Percentiles rank a stretch among this genome's conserved stretches.
Evolutionary conservation across 1,140 invertebrate genomes (phyloP).

Genomic region (Atopsyche davidsoni): DNA sequence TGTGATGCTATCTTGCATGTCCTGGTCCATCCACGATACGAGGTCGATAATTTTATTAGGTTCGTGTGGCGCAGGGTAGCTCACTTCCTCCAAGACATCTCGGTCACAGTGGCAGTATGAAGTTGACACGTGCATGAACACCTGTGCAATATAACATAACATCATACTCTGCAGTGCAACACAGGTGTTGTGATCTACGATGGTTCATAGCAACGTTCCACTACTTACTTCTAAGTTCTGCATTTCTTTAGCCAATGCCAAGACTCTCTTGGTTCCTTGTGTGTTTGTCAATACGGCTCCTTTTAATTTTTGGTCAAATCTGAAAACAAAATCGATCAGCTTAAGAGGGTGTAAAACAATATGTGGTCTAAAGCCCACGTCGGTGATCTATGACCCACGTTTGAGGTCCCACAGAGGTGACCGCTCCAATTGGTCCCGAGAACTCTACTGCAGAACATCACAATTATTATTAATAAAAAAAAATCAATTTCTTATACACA

Average conservation of each 20-base stretch:
- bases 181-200: background rate
- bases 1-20: conserved; percentile 63
- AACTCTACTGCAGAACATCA: too few species aligned
- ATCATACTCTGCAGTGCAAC: background rate
- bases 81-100: conserved; percentile 58
- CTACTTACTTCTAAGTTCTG: conserved; percentile 57
- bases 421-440: too few species aligned
- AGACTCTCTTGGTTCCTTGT: conserved; percentile 56
- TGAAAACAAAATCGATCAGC: conserved; percentile 50
- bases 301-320: conserved; percentile 81
- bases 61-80: conserved; percentile 61
- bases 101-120: conserved; percentile 75
- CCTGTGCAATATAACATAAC: conserved; percentile 35
- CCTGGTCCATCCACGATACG: conserved; percentile 70
- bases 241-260: conserved; percentile 64
- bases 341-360: too few species aligned
- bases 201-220: background rate
- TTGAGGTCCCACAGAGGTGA: too few species aligned
- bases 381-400: too few species aligned
- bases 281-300: conserved; percentile 64
- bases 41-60: conserved; percentile 70
- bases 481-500: too few species aligned
- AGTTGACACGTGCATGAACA: conserved; percentile 75
- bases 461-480: too few species aligned
- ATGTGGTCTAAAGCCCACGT: too few species aligned